phyloP scores from a whole-genome alignment of 2,888 invertebrate genomes.

The Penaeus monodon region DNA sequence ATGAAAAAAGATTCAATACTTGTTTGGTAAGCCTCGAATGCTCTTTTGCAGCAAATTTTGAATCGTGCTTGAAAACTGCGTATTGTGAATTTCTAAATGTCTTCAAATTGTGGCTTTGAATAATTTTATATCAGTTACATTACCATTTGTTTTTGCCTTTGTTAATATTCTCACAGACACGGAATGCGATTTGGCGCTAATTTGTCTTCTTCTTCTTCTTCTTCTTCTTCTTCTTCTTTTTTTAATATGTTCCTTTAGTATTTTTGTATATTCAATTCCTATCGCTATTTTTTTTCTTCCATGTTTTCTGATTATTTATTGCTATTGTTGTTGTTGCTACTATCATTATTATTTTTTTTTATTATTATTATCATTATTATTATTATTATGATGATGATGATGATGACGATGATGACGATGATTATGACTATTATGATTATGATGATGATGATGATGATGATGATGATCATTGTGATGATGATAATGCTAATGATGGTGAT shows the following conservation, averaged over 20 bases:
- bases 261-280: neutral
- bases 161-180: neutral
- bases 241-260: too few species aligned
- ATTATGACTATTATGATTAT: neutral
- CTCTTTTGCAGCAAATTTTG: too few species aligned
- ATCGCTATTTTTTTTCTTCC: neutral
- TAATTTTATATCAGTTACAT: too few species aligned
- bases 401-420: neutral
- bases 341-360: neutral
- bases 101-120: too few species aligned
- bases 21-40: too few species aligned
- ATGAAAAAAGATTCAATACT: too few species aligned
- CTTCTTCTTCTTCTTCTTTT: neutral
- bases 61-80: too few species aligned
- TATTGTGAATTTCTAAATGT: too few species aligned
- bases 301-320: neutral
- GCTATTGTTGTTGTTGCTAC: neutral
- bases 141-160: too few species aligned
- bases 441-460: neutral
- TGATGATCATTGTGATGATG: neutral
- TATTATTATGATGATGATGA: neutral
- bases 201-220: neutral
- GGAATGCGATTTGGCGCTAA: neutral
- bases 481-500: neutral
- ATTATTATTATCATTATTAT: constrained; percentile 5